Base-by-base conservation (phyloP, 1,140 invertebrate genomes). In the Philopotamus ludificatus region DNA sequence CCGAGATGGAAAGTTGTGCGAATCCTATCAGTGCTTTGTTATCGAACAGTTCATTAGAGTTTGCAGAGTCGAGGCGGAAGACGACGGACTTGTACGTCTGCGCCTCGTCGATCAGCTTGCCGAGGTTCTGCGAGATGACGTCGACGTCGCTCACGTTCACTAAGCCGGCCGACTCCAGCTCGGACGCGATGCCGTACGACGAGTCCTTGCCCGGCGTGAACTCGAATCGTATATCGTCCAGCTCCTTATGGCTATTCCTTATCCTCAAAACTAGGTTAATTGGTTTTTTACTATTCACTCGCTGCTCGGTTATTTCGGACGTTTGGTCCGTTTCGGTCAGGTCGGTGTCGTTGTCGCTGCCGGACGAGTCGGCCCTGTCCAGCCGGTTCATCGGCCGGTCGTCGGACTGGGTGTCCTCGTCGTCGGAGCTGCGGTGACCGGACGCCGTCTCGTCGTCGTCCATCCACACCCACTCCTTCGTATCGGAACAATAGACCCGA, bases 141-240 rank as follows among this genome's bases (percentile, higher is more conserved):
- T 90, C 86, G 53, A 95, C 88, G 76, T 98, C 96, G 71, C 89
- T 86, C 3, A 91, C 89, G 76, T 98, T 93, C 3, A 99, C 94
- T 16, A 99, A 81, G 4, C 95, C 94, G 18, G 96, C 96, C 54
- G 92, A 92, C 8, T 98, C 94, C 65, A 99, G 79, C 81, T 99
- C 96, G 8, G 89, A 84, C 1, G 96, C 94, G 61, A 98, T 97
- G 44, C 95, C 95, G 77, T 97, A 93, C 0, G 95, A 88, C 0
- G 93, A 93, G 77, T 99, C 96, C 78, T 93, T 89, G 1, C 92
- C 93, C 10, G 91, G 86, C 2, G 91, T 88, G 78, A 94, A 99
- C 76, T 99, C 95, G 77, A 99, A 99, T 71, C 95, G 87, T 70
- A 99, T 99, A 75, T 99, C 97, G 78, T 99, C 98, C 34, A 99